Conservation (phyloP, 2,113 vertebrate genomes). For the Chamaetylas fuelleborni region DNA sequence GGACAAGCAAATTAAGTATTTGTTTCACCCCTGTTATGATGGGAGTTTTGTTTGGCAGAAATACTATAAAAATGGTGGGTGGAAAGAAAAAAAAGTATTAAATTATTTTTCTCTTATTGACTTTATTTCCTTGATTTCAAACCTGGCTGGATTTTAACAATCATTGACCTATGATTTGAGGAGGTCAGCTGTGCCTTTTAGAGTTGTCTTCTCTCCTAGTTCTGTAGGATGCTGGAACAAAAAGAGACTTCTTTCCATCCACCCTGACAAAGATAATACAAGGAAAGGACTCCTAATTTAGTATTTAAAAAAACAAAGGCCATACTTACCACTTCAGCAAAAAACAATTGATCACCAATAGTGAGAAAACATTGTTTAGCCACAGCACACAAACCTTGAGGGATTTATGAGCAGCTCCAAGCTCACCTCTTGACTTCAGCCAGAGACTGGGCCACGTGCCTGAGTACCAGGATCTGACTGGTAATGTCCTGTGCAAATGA, state of each 20-base stretch:
- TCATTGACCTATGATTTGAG: not conserved
- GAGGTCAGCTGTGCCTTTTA: not conserved
- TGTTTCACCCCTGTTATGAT: not conserved
- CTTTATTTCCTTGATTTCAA: not conserved
- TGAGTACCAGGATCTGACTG: conserved; percentile 8
- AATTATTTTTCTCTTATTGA: not conserved
- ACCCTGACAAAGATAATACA: not conserved
- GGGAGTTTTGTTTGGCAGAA: not conserved
- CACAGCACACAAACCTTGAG: not conserved
- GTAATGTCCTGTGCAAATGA: conserved; percentile 68
- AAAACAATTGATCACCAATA: conserved; percentile 56
- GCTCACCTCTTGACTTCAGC: conserved; percentile 4
- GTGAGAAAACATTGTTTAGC: conserved; percentile 42
- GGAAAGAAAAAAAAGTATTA: not conserved
- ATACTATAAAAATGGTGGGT: not conserved
- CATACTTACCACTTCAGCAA: conserved; percentile 36
- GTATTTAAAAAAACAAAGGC: not conserved
- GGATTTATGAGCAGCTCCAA: conserved; percentile 49
- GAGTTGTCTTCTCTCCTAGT: not conserved
- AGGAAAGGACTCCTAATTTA: not conserved
- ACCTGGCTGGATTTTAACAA: not conserved
- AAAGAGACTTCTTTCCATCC: not conserved
- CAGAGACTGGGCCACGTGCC: not conserved
- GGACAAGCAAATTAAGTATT: not conserved
- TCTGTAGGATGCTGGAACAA: not conserved